These are phyloP conservation scores for Dendroctonus ponderosae DNA, from an alignment of 1,140 invertebrate genomes.

Conservation along the genomic window DNA sequence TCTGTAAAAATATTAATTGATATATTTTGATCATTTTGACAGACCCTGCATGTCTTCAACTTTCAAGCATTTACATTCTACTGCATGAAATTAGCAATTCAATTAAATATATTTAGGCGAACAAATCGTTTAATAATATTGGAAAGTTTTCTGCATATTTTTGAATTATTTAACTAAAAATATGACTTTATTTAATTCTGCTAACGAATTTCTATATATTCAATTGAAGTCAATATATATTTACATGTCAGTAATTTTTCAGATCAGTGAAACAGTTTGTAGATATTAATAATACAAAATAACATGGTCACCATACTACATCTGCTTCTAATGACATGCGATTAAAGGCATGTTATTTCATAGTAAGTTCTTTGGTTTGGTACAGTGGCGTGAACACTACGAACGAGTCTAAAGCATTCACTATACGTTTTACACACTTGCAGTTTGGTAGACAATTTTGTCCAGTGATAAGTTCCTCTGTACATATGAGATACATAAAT, in stretches of 20 bases:
- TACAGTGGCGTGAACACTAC: constrained; percentile 40
- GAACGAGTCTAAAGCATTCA: constrained; percentile 5
- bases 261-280: constrained; percentile 5
- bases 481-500: too few species aligned
- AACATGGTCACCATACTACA: constrained; percentile 37
- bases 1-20: constrained; percentile 7
- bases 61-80: constrained; percentile 7
- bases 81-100: constrained; percentile 2
- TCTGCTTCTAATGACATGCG: constrained; percentile 28
- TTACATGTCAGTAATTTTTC: constrained; percentile 11
- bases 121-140: too few species aligned
- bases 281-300: constrained; percentile 37
- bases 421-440: constrained; percentile 6
- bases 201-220: constrained; percentile 11
- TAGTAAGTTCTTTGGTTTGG: constrained; percentile 48
- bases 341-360: constrained; percentile 40
- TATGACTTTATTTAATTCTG: too few species aligned
- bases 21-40: constrained; percentile 10
- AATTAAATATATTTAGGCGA: constrained; percentile 12
- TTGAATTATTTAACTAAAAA: neutral
- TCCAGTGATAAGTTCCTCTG: too few species aligned
- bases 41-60: constrained; percentile 6
- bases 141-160: too few species aligned
- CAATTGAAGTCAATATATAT: constrained; percentile 20
- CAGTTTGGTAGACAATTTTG: neutral